Conservation (phyloP, 2,888 invertebrate genomes). For the Crepidodera aurea region DNA sequence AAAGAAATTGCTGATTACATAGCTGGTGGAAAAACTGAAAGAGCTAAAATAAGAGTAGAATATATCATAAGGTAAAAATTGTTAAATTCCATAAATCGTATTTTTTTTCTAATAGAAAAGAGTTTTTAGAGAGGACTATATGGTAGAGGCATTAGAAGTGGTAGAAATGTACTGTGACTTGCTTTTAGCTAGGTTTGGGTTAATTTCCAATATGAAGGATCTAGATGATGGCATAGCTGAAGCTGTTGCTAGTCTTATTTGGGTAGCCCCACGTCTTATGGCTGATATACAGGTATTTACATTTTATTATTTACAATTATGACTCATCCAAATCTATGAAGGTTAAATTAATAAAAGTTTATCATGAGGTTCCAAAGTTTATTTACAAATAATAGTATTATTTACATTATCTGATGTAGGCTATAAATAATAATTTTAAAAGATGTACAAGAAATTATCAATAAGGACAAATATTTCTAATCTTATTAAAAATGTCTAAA, state of each 20-base stretch:
- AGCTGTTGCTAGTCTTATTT: conserved; percentile 94
- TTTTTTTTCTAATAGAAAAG: neutral
- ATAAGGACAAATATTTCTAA: no score
- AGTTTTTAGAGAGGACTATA: conserved; percentile 88
- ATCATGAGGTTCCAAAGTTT: no score
- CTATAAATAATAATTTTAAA: no score
- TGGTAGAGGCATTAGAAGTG: conserved; percentile 99
- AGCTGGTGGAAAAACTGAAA: conserved; percentile 81
- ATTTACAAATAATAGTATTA: no score
- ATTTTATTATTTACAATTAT: neutral
- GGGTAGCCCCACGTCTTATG: conserved; percentile 94
- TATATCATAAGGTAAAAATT: conserved; percentile 83
- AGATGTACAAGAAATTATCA: no score
- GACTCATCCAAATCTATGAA: neutral
- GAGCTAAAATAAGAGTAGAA: conserved; percentile 97
- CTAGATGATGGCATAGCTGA: conserved; percentile 96
- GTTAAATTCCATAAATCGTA: neutral
- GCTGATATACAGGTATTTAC: conserved; percentile 75
- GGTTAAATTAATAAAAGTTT: conserved; percentile 1
- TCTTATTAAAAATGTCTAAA: no score
- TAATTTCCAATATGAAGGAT: conserved; percentile 96
- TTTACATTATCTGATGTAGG: no score
- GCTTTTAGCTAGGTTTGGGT: conserved; percentile 92
- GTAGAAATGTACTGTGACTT: conserved; percentile 99
- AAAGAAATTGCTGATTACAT: conserved; percentile 98